Evolutionary conservation across 2,113 vertebrate species (phyloP), one percentile per base, ranked within the genome.

Genomic region (Neodon shergylaensis): DNA sequence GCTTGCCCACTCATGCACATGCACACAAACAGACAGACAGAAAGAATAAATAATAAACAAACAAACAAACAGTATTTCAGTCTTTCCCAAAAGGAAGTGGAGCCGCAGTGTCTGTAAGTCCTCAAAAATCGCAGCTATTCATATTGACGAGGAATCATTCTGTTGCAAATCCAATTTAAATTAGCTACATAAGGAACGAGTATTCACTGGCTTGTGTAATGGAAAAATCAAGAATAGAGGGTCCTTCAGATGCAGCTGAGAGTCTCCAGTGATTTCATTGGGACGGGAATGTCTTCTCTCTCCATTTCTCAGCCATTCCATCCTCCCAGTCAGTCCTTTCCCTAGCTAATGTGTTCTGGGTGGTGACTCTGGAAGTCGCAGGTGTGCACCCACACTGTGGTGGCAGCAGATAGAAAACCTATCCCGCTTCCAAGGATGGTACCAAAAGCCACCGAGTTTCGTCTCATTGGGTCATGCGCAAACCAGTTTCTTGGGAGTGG

Each of bases 121-220:
- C 24, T 65, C 88, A 88, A 73, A 97, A 89, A 73, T 58, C 14
- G 3, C 36, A 54, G 8, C 61, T 39, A 24, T 88, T 42, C 76
- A 28, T 88, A 73, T 77, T 63, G 42, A 90, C 77, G 90, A 82
- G 44, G 52, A 90, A 82, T 89, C 77, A 65, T 58, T 95, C 39
- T 47, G 39, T n/a, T 61, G 58, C 86, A 33, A 96, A 95, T 33
- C 72, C 65, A 82, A 89, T 65, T 63, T 83, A 92, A 92, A 94
- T 70, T 54, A 61, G 63, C 77, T 83, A 91, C 82, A 88, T 28
- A 52, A 39, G 74, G 94, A 97, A 87, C 11, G 58, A 78, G 61
- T 94, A 82, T 14, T 76, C 47, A 83, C 22, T 86, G n/a, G 21
- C 90, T 94, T 68, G 28, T 83, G 11, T 83, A 86, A 94, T 6